Conservation (phyloP, 1,140 invertebrate species). For the Linepithema humile region DNA sequence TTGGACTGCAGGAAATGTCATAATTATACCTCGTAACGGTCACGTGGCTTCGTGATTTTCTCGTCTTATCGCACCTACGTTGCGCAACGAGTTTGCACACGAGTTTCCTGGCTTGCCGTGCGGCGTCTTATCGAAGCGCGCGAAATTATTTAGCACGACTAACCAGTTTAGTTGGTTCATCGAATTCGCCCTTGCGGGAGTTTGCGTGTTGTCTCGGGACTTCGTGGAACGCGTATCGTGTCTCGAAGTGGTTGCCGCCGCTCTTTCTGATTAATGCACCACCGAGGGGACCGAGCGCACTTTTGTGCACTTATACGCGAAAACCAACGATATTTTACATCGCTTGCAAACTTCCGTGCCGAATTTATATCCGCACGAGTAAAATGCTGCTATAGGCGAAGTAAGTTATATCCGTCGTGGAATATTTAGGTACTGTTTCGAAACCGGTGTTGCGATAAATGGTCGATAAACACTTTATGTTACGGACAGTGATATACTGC, state of each 20-base stretch:
- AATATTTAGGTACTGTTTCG: conserved; percentile 10
- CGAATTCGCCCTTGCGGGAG: conserved; percentile 37
- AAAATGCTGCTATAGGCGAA: conserved; percentile 5
- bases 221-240: conserved; percentile 37
- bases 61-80: conserved; percentile 27
- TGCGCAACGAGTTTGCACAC: conserved; percentile 38
- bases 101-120: conserved; percentile 35
- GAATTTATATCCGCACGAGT: conserved; percentile 8
- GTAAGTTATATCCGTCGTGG: not conserved
- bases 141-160: conserved; percentile 52
- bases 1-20: conserved; percentile 27
- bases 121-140: conserved; percentile 37
- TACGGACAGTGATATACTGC: not conserved
- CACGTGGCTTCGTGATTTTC: conserved; percentile 37
- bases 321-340: conserved; percentile 23
- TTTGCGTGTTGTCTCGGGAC: conserved; percentile 19
- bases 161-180: conserved; percentile 53
- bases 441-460: not conserved
- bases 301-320: conserved; percentile 5
- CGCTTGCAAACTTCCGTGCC: not conserved
- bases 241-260: conserved; percentile 50
- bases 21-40: conserved; percentile 48
- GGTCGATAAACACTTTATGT: conserved; percentile 4
- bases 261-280: conserved; percentile 71
- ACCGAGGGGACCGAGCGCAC: not conserved